Base-by-base conservation (phyloP, 92 coral and sea anemone genomes). In the Paramuricea clavata region DNA sequence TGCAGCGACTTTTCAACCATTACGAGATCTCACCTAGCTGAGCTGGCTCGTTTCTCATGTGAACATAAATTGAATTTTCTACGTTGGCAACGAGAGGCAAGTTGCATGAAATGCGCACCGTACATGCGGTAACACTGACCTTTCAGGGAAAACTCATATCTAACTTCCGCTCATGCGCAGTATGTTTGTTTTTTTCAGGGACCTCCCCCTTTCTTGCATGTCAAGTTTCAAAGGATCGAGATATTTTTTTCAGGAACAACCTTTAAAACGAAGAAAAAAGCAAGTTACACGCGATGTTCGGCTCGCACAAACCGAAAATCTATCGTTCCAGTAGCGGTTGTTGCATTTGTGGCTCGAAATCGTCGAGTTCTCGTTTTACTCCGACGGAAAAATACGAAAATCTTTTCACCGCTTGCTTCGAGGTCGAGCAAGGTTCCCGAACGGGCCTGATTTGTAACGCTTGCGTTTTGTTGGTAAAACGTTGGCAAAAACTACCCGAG, bases 371-470 rank as follows among this genome's bases (percentile, higher is more conserved):
- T 35, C 86, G 98, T 72, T 97, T 97, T 82, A 94, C 99, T 49
- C 91, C 98, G 62, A 94, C 99, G 32, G 81, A 94, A 41, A 97
- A 94, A 74, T 97, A 97, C 69, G 99, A 97, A 81, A 67, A 88
- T 76, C 91, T 91, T 19, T 97, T 97, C 87, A 82, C 91, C 42
- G 98, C 95, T 47, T 94, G 98, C 93, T 97, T 97, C 69, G 91
- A 91, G 32, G 76, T 93, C 83, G 78, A 70, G 62, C 95, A 91
- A 16, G 91, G 92, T 31, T 59, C 73, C 43, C 94, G 99, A 54
- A 86, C 90, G 64, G 99, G 99, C 19, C 97, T 94, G 85, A 94
- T 97, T 25, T 97, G 99, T 83, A 97, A 97, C 85, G 99, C 99
- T 61, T 97, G 99, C 87, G 99, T 97, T 1, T 88, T 97, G 82